Conservation (phyloP, 2,113 vertebrate species). For the Tetrao urogallus region DNA sequence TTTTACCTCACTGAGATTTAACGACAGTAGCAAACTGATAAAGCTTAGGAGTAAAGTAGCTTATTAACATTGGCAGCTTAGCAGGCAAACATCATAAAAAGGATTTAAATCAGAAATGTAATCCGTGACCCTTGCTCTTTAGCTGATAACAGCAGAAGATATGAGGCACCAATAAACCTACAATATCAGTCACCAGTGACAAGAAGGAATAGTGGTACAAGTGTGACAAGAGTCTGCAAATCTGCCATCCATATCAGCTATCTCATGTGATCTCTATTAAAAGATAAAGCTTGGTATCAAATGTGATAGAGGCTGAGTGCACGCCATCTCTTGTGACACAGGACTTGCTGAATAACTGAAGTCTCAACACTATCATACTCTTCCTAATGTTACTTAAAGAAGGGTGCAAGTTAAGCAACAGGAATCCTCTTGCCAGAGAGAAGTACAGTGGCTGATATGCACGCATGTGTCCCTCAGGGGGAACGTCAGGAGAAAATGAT, state of each 20-base stretch:
- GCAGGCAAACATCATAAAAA: slow-evolving; percentile 16
- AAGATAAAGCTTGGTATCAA: neutral
- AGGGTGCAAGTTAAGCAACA: neutral
- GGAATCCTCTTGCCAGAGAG: neutral
- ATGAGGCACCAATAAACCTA: neutral
- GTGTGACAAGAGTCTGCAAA: neutral
- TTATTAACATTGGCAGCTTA: slow-evolving; percentile 1
- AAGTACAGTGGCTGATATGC: no score
- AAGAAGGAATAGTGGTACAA: neutral
- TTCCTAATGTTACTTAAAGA: neutral
- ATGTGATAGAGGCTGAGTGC: neutral
- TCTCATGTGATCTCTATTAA: rapidly evolving
- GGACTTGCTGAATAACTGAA: neutral
- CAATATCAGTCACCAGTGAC: neutral
- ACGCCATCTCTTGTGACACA: neutral
- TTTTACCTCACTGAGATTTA: slow-evolving; percentile 1
- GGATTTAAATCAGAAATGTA: neutral
- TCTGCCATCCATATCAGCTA: neutral
- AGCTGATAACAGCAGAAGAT: neutral
- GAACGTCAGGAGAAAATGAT: neutral
- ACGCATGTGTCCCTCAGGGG: neutral
- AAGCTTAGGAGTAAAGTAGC: slow-evolving; percentile 22
- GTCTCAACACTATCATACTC: neutral
- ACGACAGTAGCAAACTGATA: slow-evolving; percentile 18
- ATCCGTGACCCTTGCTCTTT: neutral